These are phyloP conservation scores for Porites lobata DNA, from an alignment of 92 coral and sea anemone species.

Conservation along the genomic window DNA sequence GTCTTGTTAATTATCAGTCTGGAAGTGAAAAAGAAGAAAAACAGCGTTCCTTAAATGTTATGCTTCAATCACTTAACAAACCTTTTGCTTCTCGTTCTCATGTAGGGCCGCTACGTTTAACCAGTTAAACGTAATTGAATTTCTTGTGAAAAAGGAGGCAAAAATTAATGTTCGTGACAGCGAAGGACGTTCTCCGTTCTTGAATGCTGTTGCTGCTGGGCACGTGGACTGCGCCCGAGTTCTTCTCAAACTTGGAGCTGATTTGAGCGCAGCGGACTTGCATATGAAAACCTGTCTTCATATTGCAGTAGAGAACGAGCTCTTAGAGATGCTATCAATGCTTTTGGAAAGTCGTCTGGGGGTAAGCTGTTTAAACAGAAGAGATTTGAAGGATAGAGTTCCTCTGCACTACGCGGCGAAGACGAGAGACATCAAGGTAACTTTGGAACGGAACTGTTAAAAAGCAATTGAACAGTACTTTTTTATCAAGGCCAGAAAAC, in stretches of 20 bases:
- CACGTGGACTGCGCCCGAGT: constrained; percentile 32
- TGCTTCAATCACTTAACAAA: not conserved
- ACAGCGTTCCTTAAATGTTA: too few species aligned
- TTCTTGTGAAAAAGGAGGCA: constrained; percentile 72
- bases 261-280: constrained; percentile 58
- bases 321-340: constrained; percentile 50
- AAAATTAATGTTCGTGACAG: constrained; percentile 63
- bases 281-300: constrained; percentile 69
- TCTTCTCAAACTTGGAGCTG: constrained; percentile 62
- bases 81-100: not conserved
- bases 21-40: too few species aligned
- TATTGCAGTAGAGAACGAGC: constrained; percentile 73
- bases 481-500: too few species aligned
- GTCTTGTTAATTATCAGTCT: too few species aligned
- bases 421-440: constrained; percentile 64
- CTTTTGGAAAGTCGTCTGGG: constrained; percentile 47
- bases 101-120: constrained; percentile 56
- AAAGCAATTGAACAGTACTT: not conserved
- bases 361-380: constrained; percentile 30
- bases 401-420: constrained; percentile 81
- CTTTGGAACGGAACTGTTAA: not conserved
- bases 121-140: constrained; percentile 41
- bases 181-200: constrained; percentile 68
- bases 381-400: constrained; percentile 72
- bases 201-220: constrained; percentile 73